Evolutionary conservation across 2,888 invertebrate genomes (phyloP).

Genomic region (Pterostichus madidus): DNA sequence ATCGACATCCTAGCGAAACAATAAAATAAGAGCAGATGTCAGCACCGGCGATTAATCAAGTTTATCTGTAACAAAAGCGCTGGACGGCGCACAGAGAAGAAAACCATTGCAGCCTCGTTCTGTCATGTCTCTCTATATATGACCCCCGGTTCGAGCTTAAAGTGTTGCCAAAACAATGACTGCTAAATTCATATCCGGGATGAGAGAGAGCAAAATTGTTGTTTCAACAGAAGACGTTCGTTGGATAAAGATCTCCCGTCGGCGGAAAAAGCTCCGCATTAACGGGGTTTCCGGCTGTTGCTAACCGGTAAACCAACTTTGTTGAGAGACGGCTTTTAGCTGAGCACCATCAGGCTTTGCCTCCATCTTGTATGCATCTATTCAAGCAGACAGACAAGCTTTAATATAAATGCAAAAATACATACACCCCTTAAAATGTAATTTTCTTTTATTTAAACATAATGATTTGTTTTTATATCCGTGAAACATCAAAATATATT

Average conservation of each 20-base stretch:
- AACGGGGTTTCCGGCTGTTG: constrained; percentile 71
- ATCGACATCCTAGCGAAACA: constrained; percentile 68
- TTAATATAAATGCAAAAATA: background rate
- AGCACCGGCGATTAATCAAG: constrained; percentile 70
- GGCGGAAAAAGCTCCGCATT: constrained; percentile 73
- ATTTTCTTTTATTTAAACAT: background rate
- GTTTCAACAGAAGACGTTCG: constrained; percentile 71
- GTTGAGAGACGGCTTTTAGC: constrained; percentile 59
- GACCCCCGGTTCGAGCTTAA: constrained; percentile 48
- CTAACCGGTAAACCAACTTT: constrained; percentile 71
- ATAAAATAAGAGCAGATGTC: constrained; percentile 70
- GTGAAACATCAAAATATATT: background rate
- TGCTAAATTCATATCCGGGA: constrained; percentile 71
- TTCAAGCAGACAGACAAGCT: background rate
- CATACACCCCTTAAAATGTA: no score
- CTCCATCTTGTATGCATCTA: constrained; percentile 24
- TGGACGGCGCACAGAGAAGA: constrained; percentile 30
- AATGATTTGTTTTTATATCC: background rate
- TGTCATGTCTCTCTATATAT: constrained; percentile 58
- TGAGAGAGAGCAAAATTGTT: constrained; percentile 70
- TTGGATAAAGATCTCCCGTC: constrained; percentile 69
- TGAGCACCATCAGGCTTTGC: constrained; percentile 3
- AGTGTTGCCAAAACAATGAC: constrained; percentile 71
- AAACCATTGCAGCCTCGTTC: constrained; percentile 46
- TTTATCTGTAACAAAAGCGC: constrained; percentile 68